Conservation (phyloP, 2,113 vertebrate species). For the Anseranas semipalmata region DNA sequence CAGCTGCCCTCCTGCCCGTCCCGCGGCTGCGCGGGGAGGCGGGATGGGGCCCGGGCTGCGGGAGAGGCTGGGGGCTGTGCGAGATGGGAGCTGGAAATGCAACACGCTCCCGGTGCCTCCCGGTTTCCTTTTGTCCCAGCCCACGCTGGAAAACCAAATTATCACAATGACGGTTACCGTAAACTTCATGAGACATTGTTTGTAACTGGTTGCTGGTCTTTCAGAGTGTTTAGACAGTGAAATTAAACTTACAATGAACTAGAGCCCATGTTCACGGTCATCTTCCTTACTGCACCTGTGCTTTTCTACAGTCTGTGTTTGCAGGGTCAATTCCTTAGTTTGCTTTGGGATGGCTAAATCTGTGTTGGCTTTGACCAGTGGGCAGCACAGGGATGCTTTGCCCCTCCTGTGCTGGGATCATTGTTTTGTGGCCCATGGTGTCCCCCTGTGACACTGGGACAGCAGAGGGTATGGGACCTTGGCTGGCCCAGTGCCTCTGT, state of each 20-base stretch:
- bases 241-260: background rate
- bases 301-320: fast-evolving
- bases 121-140: background rate
- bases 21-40: too few relatives aligned
- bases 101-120: slow-evolving; percentile 33
- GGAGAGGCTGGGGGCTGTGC: background rate
- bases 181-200: background rate
- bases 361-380: background rate
- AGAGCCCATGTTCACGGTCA: fast-evolving
- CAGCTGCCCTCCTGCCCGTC: background rate
- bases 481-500: fast-evolving
- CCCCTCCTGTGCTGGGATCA: fast-evolving
- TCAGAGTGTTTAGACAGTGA: background rate
- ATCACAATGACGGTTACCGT: background rate
- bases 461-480: fast-evolving
- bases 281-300: background rate
- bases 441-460: background rate
- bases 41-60: too few relatives aligned
- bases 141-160: background rate
- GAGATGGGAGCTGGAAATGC: background rate
- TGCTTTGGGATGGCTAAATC: background rate
- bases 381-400: background rate
- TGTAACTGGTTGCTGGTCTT: background rate
- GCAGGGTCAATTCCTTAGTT: background rate
- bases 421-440: fast-evolving